Evolutionary conservation across 1,140 invertebrate genomes (phyloP).

Genomic region (Heliconius congener): DNA sequence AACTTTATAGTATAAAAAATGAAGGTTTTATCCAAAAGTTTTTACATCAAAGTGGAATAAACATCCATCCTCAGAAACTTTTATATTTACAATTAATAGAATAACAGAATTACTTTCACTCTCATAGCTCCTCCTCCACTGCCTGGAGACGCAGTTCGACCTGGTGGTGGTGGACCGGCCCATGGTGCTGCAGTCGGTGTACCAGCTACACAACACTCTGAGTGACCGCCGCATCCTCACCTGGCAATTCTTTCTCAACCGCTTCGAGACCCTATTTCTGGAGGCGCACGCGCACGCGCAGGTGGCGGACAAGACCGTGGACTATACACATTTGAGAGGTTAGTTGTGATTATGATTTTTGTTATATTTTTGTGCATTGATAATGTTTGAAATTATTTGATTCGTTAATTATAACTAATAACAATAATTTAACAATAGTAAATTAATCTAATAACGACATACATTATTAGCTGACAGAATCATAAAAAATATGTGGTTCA

Average conservation of each 20-base stretch:
- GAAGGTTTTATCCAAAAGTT: no score
- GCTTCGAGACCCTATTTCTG: slow-evolving; percentile 97
- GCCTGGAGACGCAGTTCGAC: slow-evolving; percentile 96
- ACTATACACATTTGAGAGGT: slow-evolving; percentile 92
- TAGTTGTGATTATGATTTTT: slow-evolving; percentile 27
- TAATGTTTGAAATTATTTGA: no score
- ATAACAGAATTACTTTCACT: not conserved
- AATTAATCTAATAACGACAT: no score
- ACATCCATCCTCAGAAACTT: no score
- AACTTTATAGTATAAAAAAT: no score
- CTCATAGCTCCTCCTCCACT: slow-evolving; percentile 89
- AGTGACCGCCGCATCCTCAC: slow-evolving; percentile 94
- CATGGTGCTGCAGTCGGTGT: slow-evolving; percentile 97
- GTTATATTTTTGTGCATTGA: no score
- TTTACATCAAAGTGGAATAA: no score
- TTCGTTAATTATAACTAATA: no score
- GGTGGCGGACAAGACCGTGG: slow-evolving; percentile 91
- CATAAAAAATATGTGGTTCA: no score
- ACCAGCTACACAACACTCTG: slow-evolving; percentile 96
- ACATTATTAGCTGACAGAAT: no score
- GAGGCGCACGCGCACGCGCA: slow-evolving; percentile 99
- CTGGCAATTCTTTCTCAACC: slow-evolving; percentile 99
- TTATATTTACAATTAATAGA: no score
- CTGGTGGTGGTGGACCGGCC: slow-evolving; percentile 97
- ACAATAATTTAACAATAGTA: no score